Percentiles rank a stretch among this genome's conserved stretches.
These are phyloP conservation scores for Platyura marginata DNA, from an alignment of 1,140 invertebrate species.

Conservation along the genomic window DNA sequence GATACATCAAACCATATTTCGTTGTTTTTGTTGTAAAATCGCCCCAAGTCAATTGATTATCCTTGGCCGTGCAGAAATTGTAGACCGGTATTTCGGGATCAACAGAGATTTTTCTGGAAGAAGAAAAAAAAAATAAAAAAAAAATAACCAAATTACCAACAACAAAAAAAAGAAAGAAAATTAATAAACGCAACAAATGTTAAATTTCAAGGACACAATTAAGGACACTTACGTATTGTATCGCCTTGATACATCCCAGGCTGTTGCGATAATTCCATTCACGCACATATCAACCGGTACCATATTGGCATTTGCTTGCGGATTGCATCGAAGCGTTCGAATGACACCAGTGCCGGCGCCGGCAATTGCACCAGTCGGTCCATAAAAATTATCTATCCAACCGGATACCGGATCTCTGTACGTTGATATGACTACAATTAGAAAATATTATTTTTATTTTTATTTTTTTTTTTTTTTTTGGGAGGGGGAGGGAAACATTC, in stretches of 20 bases:
- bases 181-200: neutral
- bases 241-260: conserved; percentile 38
- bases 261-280: conserved; percentile 59
- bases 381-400: conserved; percentile 82
- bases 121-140: neutral
- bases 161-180: neutral
- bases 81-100: conserved; percentile 33
- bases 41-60: conserved; percentile 42
- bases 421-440: conserved; percentile 35
- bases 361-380: conserved; percentile 41
- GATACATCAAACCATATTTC: conserved; percentile 27
- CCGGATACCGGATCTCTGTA: conserved; percentile 47
- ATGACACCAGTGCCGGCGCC: conserved; percentile 54
- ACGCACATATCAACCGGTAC: conserved; percentile 76
- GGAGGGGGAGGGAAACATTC: too few relatives aligned
- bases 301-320: conserved; percentile 48
- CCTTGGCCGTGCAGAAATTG: conserved; percentile 44
- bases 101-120: conserved; percentile 9
- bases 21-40: conserved; percentile 32
- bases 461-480: too few relatives aligned
- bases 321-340: conserved; percentile 43
- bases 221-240: conserved; percentile 24
- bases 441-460: neutral
- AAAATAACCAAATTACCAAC: too few relatives aligned
- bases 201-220: neutral